Evolutionary conservation across 2,888 invertebrate genomes (phyloP).

Genomic region (Hydropsyche betteni): DNA sequence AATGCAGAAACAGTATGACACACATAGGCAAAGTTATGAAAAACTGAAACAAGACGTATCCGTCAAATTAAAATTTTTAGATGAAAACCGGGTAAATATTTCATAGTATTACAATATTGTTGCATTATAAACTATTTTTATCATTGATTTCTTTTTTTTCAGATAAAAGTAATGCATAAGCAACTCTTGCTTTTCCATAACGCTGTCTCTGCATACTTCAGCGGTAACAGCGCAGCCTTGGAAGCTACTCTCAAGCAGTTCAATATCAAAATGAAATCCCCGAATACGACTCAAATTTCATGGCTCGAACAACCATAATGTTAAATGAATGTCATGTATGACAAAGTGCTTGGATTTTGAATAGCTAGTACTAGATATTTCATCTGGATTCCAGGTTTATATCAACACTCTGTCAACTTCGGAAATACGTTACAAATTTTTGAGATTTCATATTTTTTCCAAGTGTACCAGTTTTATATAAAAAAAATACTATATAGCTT

Average conservation of each 20-base stretch:
- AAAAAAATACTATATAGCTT: neutral
- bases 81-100: conserved; percentile 89
- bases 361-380: conserved; percentile 20
- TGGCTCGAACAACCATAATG: conserved; percentile 51
- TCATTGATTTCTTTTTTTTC: conserved; percentile 54
- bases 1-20: conserved; percentile 81
- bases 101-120: neutral
- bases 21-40: conserved; percentile 91
- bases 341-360: conserved; percentile 22
- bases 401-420: neutral
- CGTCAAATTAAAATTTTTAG: conserved; percentile 94
- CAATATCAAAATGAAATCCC: conserved; percentile 78
- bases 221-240: conserved; percentile 92
- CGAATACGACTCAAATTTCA: conserved; percentile 49
- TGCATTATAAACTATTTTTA: too few relatives aligned
- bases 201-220: conserved; percentile 96
- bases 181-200: conserved; percentile 95
- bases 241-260: conserved; percentile 96
- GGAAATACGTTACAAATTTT: too few relatives aligned
- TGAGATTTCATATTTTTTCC: neutral
- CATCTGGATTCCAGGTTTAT: conserved; percentile 14
- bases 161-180: conserved; percentile 99
- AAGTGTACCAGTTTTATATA: neutral
- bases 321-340: conserved; percentile 26
- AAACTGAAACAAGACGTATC: conserved; percentile 92